Conservation (phyloP, 1,140 invertebrate genomes). For the Papilio machaon region DNA sequence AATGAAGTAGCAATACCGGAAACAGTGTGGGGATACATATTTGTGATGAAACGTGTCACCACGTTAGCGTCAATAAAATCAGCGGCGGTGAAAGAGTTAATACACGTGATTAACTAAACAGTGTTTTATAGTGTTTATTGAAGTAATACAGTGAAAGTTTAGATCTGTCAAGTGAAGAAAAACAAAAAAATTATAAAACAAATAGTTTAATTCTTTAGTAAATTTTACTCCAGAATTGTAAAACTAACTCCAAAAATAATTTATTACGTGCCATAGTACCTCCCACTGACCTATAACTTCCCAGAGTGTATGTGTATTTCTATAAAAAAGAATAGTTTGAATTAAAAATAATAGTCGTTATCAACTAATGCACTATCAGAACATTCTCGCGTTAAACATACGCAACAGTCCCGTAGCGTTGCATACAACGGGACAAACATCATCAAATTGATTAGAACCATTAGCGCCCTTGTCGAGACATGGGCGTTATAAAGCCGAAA, state of each 20-base stretch:
- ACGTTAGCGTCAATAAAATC: too few relatives aligned
- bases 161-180: neutral
- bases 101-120: too few relatives aligned
- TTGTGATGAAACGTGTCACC: too few relatives aligned
- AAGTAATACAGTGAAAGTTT: too few relatives aligned
- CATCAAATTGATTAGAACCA: conserved; percentile 48
- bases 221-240: neutral
- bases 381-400: conserved; percentile 12
- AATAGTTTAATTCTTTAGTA: neutral
- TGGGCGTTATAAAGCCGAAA: conserved; percentile 47
- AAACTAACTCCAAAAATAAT: neutral
- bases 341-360: conserved; percentile 27
- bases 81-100: too few relatives aligned
- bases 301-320: neutral
- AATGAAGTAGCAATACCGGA: too few relatives aligned
- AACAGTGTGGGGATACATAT: too few relatives aligned
- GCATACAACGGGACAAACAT: conserved; percentile 35
- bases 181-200: neutral
- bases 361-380: conserved; percentile 29
- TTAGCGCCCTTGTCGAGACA: conserved; percentile 47
- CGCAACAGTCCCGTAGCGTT: neutral
- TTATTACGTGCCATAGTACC: neutral
- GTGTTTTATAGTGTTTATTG: too few relatives aligned
- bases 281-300: neutral
- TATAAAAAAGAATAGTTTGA: neutral